Evolutionary conservation across 1,140 invertebrate species (phyloP).

Genomic region (Lasioglossum baleicum): DNA sequence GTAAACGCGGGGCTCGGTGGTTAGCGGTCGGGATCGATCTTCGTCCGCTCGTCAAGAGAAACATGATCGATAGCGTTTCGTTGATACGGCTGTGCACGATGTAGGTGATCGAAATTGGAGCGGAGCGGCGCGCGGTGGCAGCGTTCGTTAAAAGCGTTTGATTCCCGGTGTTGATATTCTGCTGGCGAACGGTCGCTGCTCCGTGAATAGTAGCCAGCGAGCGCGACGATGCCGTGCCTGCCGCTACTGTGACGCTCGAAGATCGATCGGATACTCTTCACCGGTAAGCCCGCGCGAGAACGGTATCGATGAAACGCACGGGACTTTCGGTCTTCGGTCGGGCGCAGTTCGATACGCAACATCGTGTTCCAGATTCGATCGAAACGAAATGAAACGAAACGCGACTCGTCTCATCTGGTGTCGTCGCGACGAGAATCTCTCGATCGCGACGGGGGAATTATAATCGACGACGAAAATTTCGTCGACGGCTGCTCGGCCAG

Average conservation of each 20-base stretch:
- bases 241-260: constrained; percentile 41
- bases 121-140: background rate
- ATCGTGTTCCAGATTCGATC: too few species aligned
- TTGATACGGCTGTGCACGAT: background rate
- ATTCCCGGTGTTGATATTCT: constrained; percentile 73
- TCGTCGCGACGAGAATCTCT: too few species aligned
- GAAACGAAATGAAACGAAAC: too few species aligned
- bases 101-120: constrained; percentile 50
- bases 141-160: constrained; percentile 71
- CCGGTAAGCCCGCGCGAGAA: constrained; percentile 55
- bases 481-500: too few species aligned
- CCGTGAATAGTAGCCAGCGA: constrained; percentile 65
- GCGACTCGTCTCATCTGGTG: too few species aligned
- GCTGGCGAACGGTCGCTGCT: constrained; percentile 67
- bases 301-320: constrained; percentile 58
- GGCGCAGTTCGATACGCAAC: too few species aligned
- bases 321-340: constrained; percentile 32
- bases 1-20: background rate
- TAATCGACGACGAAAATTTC: background rate
- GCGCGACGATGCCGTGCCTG: constrained; percentile 56
- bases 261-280: constrained; percentile 68
- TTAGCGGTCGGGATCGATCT: constrained; percentile 25
- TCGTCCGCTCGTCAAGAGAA: constrained; percentile 4
- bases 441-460: too few species aligned
- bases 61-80: constrained; percentile 37